phyloP scores from a whole-genome alignment of 2,797 vertebrate species.

The Tapirus indicus region DNA sequence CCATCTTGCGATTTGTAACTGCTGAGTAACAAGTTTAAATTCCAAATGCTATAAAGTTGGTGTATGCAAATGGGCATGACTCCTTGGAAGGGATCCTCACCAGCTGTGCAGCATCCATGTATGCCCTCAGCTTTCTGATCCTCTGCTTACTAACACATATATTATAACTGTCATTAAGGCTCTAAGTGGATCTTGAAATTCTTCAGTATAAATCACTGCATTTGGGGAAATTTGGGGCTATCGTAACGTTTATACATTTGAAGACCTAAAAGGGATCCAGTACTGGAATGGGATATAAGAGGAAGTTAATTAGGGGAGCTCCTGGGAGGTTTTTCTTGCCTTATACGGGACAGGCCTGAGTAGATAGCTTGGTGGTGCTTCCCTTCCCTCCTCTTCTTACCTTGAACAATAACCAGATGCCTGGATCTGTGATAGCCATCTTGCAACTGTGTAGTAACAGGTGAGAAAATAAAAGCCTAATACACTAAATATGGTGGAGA shows the following conservation, averaged over 20 bases:
- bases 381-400: background rate
- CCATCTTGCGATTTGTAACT: background rate
- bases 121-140: background rate
- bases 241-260: background rate
- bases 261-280: background rate
- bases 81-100: background rate
- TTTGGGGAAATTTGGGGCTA: background rate
- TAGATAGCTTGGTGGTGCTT: background rate
- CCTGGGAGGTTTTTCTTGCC: background rate
- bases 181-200: background rate
- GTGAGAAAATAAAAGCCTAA: constrained; percentile 55
- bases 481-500: constrained; percentile 3
- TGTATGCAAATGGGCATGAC: background rate
- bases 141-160: background rate
- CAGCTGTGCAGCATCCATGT: background rate
- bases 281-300: background rate
- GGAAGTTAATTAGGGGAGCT: background rate
- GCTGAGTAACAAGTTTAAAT: constrained; percentile 84
- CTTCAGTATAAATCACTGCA: background rate
- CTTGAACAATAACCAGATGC: constrained; percentile 45
- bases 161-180: background rate
- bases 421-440: background rate
- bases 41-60: background rate
- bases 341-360: background rate
- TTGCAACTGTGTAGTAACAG: constrained; percentile 31